A percentile compares a stretch with the other conserved stretches of the same genome.
Evolutionary conservation across 2,113 vertebrate species (phyloP).

Genomic region (Uria lomvia): DNA sequence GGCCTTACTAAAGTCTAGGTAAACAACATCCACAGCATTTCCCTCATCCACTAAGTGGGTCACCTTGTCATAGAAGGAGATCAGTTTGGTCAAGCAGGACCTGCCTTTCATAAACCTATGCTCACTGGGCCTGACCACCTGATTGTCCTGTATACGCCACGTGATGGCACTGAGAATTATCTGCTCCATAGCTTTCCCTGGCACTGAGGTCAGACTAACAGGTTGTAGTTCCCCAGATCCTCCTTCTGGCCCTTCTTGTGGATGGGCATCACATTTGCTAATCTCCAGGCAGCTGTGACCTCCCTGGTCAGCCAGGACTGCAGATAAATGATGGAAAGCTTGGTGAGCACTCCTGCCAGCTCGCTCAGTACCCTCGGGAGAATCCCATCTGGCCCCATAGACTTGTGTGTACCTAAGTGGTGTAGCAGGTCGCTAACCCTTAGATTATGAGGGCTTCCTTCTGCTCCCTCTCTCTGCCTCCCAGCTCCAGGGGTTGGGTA

Average conservation of each 20-base stretch:
- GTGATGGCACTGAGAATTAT: not conserved
- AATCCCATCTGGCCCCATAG: not conserved
- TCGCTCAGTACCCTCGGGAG: not conserved
- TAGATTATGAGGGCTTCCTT: not conserved
- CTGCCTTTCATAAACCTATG: not conserved
- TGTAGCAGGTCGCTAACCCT: not conserved
- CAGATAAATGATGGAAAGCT: not conserved
- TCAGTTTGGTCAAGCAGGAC: not conserved
- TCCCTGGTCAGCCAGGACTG: not conserved
- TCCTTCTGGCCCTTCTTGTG: not conserved
- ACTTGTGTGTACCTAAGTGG: not conserved
- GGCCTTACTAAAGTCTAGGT: not conserved
- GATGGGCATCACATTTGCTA: not conserved
- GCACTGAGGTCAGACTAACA: not conserved
- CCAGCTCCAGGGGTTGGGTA: not conserved
- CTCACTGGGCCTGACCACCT: no score
- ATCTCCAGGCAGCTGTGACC: not conserved
- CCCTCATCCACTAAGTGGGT: not conserved
- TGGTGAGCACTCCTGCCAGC: not conserved
- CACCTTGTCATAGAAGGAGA: not conserved
- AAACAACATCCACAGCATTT: not conserved
- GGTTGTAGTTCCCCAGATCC: not conserved
- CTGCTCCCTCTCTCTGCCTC: not conserved
- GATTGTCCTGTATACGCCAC: no score
- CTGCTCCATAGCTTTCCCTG: not conserved